A percentile compares a stretch with the other conserved stretches of the same genome.
phyloP scores from a whole-genome alignment of 2,113 vertebrate genomes.

The Cercopithecus mona region DNA sequence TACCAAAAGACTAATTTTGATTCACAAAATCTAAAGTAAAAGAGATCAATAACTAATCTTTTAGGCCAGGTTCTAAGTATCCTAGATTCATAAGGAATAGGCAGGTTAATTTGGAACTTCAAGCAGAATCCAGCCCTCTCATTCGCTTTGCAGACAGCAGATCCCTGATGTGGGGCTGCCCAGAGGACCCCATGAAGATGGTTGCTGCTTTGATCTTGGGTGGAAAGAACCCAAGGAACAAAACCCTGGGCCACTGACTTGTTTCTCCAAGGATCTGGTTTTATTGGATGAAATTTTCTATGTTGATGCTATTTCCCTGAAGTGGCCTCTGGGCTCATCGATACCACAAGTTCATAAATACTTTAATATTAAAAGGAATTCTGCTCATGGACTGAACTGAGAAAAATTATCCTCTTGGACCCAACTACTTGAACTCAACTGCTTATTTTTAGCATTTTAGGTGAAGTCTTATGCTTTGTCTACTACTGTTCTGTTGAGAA shows the following conservation, averaged over 20 bases:
- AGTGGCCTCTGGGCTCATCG: neutral
- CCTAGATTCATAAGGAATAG: neutral
- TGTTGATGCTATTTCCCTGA: constrained; percentile 22
- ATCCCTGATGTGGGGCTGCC: neutral
- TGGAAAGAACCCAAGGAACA: neutral
- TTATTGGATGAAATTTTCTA: neutral
- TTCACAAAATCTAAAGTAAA: constrained; percentile 11
- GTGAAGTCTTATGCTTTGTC: neutral
- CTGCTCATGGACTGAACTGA: neutral
- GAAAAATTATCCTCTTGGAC: constrained; percentile 26
- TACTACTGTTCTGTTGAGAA: neutral
- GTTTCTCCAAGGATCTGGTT: neutral
- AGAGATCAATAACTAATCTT: neutral
- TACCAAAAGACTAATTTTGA: neutral
- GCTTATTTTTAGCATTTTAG: neutral
- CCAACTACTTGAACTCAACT: neutral
- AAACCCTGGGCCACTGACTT: neutral
- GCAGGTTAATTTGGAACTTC: neutral
- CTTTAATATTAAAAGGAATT: constrained; percentile 32
- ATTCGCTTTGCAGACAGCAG: neutral
- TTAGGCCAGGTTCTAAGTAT: neutral
- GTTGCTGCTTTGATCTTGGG: neutral
- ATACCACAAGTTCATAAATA: constrained; percentile 29
- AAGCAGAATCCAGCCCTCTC: neutral
- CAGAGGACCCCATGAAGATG: neutral